Conservation (phyloP, 2,797 vertebrate species). For the Myripristis jacobus region DNA sequence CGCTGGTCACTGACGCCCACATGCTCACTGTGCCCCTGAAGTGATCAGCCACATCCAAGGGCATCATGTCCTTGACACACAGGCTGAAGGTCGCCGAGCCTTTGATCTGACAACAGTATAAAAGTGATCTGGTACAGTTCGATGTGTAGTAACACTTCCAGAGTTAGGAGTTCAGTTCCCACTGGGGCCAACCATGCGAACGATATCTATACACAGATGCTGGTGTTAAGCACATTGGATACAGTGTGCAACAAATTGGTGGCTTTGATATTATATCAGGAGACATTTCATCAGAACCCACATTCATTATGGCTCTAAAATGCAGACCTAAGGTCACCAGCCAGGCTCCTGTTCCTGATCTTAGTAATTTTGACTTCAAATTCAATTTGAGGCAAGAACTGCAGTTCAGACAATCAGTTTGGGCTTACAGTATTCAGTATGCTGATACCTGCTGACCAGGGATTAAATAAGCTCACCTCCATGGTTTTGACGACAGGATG, state of each 20-base stretch:
- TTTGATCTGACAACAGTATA: slow-evolving; percentile 83
- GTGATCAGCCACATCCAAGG: slow-evolving; percentile 90
- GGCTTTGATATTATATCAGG: no score
- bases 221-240: no score
- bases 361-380: not conserved
- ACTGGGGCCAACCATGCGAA: no score
- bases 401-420: slow-evolving; percentile 5
- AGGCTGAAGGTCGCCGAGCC: slow-evolving; percentile 89
- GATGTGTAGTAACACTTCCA: not conserved
- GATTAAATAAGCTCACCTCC: slow-evolving; percentile 83
- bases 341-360: not conserved
- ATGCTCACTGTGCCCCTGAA: slow-evolving; percentile 92
- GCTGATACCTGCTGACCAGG: not conserved
- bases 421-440: not conserved
- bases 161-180: no score
- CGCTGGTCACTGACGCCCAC: slow-evolving; percentile 88
- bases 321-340: not conserved
- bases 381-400: not conserved
- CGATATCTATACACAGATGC: no score
- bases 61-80: slow-evolving; percentile 94
- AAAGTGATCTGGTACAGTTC: not conserved
- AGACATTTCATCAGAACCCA: not conserved
- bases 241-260: no score
- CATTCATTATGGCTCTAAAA: not conserved
- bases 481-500: slow-evolving; percentile 90